Evolutionary conservation across 2,113 vertebrate species (phyloP).

Genomic region (Xiphophorus maculatus): DNA sequence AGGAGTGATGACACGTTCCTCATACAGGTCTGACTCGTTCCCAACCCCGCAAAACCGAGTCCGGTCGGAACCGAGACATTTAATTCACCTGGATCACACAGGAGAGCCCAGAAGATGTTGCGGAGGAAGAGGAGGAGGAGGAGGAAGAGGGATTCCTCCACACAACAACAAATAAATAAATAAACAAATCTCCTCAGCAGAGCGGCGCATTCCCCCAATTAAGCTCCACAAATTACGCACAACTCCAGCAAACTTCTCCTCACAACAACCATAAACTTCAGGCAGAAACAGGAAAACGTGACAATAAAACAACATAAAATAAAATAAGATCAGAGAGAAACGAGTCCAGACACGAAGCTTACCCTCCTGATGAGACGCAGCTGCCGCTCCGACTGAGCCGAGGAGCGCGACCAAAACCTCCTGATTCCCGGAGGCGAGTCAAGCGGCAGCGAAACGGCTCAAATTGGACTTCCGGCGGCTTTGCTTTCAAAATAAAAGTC

Average conservation of each 20-base stretch:
- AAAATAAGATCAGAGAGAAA: too few species aligned
- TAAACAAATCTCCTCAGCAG: background rate
- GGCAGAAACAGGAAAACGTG: background rate
- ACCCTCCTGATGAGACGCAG: slow-evolving; percentile 1
- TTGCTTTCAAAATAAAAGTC: background rate
- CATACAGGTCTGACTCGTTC: slow-evolving; percentile 36
- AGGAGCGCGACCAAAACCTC: background rate
- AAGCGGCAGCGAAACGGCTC: background rate
- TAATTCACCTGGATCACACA: too few species aligned
- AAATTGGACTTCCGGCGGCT: background rate
- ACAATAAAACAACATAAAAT: background rate
- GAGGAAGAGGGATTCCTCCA: background rate
- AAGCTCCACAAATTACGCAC: background rate
- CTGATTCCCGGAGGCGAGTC: background rate
- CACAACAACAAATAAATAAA: background rate
- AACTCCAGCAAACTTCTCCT: background rate
- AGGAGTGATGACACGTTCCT: background rate
- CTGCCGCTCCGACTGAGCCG: background rate
- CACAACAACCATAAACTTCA: background rate
- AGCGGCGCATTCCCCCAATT: background rate
- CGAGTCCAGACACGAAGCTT: background rate
- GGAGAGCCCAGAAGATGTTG: background rate
- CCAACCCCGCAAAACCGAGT: too few species aligned
- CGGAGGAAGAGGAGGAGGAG: background rate
- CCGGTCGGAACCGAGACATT: too few species aligned